phyloP scores from a whole-genome alignment of 1,140 invertebrate genomes.

The Dolichoris vasculosae region DNA sequence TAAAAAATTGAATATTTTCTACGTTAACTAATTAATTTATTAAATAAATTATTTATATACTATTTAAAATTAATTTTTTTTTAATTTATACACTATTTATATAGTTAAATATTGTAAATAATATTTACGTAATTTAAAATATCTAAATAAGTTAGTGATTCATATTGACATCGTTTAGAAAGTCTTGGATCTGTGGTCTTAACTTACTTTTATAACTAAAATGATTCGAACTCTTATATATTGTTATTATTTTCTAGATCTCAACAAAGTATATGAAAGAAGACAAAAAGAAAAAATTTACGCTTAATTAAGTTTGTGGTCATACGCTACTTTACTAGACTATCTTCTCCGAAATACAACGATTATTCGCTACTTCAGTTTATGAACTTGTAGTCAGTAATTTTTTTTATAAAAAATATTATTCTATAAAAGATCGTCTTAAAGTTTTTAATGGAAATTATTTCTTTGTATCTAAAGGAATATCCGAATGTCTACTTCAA shows the following conservation, averaged over 20 bases:
- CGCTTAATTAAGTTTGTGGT: constrained; percentile 20
- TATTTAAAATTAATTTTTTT: no score
- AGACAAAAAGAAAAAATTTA: constrained; percentile 9
- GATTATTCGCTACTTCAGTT: constrained; percentile 16
- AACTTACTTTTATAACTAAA: neutral
- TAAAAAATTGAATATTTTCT: no score
- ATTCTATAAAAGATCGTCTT: neutral
- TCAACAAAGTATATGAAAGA: neutral
- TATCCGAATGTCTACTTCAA: neutral
- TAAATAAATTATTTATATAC: no score
- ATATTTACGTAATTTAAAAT: no score
- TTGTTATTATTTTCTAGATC: neutral
- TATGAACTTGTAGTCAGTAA: neutral
- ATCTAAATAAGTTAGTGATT: neutral
- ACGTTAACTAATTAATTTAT: no score
- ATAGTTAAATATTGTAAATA: no score
- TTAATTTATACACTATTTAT: no score
- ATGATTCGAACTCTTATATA: neutral
- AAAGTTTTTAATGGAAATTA: neutral
- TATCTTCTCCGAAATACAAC: neutral
- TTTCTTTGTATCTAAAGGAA: neutral
- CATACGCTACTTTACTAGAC: neutral
- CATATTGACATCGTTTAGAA: neutral
- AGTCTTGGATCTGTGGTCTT: neutral
- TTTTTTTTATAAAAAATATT: neutral